Base-by-base conservation (phyloP, 92 coral and sea anemone species). In the Parazoanthus darwini region DNA sequence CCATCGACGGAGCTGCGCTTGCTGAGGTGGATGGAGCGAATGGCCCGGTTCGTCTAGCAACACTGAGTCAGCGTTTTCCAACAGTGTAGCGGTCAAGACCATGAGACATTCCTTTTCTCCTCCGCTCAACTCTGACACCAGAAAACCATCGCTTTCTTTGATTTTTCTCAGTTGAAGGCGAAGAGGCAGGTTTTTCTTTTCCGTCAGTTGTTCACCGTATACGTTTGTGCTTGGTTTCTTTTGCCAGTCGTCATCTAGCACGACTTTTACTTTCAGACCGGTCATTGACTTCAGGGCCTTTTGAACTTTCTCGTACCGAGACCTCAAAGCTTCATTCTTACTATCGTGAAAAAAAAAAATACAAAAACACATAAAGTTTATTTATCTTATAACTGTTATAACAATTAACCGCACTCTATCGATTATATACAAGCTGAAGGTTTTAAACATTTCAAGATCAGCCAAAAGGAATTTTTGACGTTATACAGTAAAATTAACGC, bases 1-100 rank as follows among this genome's bases (percentile, higher is more conserved):
- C 86, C 77, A 88, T 16, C 90, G 90, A 15, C 90, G 73, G 11
- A 88, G 78, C 77, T 88, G 90, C 10, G 85, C 79, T 54, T 87
- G 90, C 18, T 87, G 50, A 3, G 90, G 90, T 0, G 90, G 90
- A 3, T 87, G 90, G 3, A 88, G 86, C 13, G 86, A 80, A 56
- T 80, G 90, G 2, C 86, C 90, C 39, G 90, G 90, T 23, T 88
- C 90, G 37, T 88, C 90, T 9, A 88, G 65, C 42, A 85, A 5
- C 8, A 85, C 88, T 7, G 44, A 71, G 46, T 68, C 59, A 38
- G 88, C 79, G 73, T 36, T 54, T 36, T 51, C 25, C 26, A 85
- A 18, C 15, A 37, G 80, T 48, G 26, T 9, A 37, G 88, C 88
- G 6, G 88, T 68, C 54, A 85, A 51, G 18, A 85, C 80, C 88